Percentiles rank a stretch among this genome's conserved stretches.
Conservation (phyloP, 2,113 vertebrate species). For the Myrmecobius fasciatus region DNA sequence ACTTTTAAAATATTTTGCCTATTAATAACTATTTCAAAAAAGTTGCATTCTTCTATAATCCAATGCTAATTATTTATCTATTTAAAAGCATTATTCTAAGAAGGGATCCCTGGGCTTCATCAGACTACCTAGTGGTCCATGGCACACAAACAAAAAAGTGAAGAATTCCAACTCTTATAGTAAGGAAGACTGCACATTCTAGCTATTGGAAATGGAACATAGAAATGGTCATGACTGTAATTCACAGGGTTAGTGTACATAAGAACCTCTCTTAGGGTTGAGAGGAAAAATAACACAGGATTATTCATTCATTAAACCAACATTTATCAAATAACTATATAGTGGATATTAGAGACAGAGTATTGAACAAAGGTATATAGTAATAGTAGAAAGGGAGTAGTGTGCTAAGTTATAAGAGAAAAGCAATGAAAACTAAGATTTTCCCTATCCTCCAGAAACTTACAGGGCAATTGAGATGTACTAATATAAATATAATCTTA, state of each 20-base stretch:
- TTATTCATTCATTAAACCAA: background rate
- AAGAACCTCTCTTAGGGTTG: background rate
- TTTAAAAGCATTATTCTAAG: background rate
- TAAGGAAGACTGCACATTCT: background rate
- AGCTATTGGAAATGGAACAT: background rate
- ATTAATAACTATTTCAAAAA: background rate
- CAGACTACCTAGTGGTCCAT: no score
- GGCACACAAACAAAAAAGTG: no score
- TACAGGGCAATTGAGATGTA: background rate
- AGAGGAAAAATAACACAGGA: no score
- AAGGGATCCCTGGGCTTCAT: background rate
- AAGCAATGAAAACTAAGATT: background rate
- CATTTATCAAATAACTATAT: background rate
- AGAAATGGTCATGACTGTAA: background rate
- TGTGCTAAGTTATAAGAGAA: background rate
- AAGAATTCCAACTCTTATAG: background rate
- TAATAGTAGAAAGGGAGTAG: background rate
- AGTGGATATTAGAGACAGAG: background rate
- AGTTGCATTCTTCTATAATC: background rate
- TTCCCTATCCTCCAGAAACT: background rate
- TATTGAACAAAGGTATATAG: background rate
- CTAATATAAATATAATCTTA: background rate
- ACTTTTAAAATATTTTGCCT: background rate
- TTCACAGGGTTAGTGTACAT: background rate
- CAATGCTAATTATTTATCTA: background rate